A percentile compares a stretch with the other conserved stretches of the same genome.
phyloP scores from a whole-genome alignment of 2,888 invertebrate genomes.

The Blomia tropicalis region DNA sequence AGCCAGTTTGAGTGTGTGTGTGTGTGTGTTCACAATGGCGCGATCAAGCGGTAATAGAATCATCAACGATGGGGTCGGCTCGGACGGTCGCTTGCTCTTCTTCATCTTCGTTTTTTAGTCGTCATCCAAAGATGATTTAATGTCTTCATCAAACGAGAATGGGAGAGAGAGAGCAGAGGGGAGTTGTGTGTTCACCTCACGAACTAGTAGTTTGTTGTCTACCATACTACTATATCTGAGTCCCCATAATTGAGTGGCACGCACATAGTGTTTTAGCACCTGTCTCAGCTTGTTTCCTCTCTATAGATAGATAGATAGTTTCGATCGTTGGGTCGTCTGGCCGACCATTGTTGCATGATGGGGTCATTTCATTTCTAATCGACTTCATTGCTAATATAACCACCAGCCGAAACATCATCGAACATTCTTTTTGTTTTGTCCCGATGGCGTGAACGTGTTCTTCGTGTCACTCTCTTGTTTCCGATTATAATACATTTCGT shows the following conservation, averaged over 20 bases:
- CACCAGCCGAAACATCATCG: not conserved
- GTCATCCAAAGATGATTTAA: slow-evolving; percentile 7
- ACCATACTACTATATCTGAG: not conserved
- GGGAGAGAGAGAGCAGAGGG: no score
- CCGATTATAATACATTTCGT: not conserved
- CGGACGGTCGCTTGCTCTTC: no score
- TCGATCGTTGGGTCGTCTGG: no score
- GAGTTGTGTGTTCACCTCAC: not conserved
- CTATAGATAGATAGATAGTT: no score
- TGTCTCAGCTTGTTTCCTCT: not conserved
- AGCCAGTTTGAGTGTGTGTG: no score
- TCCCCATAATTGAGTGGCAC: not conserved
- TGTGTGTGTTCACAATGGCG: not conserved
- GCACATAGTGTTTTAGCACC: not conserved
- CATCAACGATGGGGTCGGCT: not conserved
- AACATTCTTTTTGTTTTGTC: not conserved
- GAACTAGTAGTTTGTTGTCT: not conserved
- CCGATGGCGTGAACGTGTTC: no score
- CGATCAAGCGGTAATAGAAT: slow-evolving; percentile 8
- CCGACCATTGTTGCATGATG: not conserved
- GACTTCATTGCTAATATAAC: not conserved
- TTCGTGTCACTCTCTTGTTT: not conserved
- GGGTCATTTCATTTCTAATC: not conserved
- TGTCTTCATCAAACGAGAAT: not conserved
- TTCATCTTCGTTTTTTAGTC: not conserved